Conservation (phyloP, 2,797 vertebrate species). For the Urocyon cinereoargenteus region DNA sequence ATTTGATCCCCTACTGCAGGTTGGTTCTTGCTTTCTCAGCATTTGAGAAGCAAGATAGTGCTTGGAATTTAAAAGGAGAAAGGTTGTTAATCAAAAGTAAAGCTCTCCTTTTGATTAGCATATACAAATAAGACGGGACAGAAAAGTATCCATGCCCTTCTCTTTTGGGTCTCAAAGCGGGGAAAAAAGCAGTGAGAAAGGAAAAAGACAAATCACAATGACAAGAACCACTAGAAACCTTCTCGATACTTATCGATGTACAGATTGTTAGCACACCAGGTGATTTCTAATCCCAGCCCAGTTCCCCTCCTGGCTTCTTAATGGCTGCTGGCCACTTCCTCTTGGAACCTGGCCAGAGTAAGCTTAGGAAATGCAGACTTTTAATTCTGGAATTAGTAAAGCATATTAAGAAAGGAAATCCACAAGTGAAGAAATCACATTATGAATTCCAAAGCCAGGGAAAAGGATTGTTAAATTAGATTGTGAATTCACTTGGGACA, state of each 20-base stretch:
- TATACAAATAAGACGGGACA: background rate
- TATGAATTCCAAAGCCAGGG: conserved; percentile 56
- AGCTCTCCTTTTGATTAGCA: conserved; percentile 21
- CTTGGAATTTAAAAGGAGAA: conserved; percentile 22
- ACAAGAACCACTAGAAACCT: background rate
- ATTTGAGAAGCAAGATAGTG: background rate
- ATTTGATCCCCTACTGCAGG: background rate
- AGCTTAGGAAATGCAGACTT: conserved; percentile 76
- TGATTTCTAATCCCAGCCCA: conserved; percentile 73
- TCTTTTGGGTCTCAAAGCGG: background rate
- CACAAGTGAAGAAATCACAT: conserved; percentile 60
- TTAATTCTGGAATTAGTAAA: conserved; percentile 78
- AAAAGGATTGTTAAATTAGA: background rate
- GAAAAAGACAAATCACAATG: background rate
- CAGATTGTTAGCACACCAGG: conserved; percentile 72
- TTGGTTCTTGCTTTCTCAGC: background rate
- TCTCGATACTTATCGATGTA: background rate
- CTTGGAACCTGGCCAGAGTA: conserved; percentile 71
- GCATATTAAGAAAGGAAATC: conserved; percentile 75
- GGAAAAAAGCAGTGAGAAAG: background rate
- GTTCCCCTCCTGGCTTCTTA: conserved; percentile 32
- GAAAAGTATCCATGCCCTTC: background rate
- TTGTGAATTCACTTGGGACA: background rate
- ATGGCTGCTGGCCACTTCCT: conserved; percentile 76
- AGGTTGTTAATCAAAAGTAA: background rate